Conservation (phyloP, 2,888 invertebrate genomes). For the Ormyrus thymus region DNA sequence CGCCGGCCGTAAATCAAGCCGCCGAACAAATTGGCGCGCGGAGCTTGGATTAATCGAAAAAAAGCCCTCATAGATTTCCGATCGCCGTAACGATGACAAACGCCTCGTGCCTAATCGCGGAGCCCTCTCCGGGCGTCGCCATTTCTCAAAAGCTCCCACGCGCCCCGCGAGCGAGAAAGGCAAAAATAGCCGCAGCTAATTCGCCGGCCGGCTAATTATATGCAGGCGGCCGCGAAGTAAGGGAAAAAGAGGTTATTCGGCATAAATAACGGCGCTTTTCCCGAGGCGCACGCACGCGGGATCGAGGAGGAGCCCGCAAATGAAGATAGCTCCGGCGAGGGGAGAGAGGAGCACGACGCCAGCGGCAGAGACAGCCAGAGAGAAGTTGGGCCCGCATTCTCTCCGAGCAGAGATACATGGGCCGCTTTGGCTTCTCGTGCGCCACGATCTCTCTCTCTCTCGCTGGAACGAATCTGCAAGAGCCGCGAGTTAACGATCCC, state of each 20-base stretch:
- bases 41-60: conserved; percentile 31
- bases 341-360: conserved; percentile 8
- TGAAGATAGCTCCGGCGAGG: conserved; percentile 44
- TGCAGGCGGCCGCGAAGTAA: conserved; percentile 22
- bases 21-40: conserved; percentile 18
- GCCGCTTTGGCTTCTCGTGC: conserved; percentile 25
- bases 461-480: conserved; percentile 57
- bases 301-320: conserved; percentile 13
- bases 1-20: background rate
- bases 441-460: conserved; percentile 27
- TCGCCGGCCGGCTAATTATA: conserved; percentile 42
- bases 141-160: conserved; percentile 49
- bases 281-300: conserved; percentile 1
- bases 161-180: conserved; percentile 13
- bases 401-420: conserved; percentile 32
- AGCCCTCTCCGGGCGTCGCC: background rate
- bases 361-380: conserved; percentile 53
- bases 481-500: conserved; percentile 60
- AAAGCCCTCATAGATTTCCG: conserved; percentile 23
- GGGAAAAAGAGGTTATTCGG: conserved; percentile 48
- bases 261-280: conserved; percentile 44
- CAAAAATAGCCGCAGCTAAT: conserved; percentile 40
- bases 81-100: conserved; percentile 49
- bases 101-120: conserved; percentile 45
- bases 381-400: conserved; percentile 38